Evolutionary conservation across 1,140 invertebrate species (phyloP), one percentile per base, ranked within the genome.

Genomic region (Meloidogyne floridensis): DNA sequence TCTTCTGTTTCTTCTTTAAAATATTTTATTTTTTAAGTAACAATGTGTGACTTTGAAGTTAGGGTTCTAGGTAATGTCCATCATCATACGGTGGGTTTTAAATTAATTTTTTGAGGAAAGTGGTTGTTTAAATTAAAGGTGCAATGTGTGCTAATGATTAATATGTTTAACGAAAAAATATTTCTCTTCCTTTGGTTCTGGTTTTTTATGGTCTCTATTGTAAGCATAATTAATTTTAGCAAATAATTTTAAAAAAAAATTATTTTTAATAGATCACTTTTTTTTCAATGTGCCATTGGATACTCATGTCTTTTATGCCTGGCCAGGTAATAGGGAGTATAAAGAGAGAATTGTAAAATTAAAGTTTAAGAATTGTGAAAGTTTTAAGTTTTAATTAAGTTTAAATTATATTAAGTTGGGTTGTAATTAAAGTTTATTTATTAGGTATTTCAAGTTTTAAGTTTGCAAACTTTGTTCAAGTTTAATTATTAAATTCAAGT

Each of bases 121-220:
- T 20, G 0, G 7, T 18, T 18, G 20, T 13, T 74, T 18, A n/a
- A 47, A 43, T n/a, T 13, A 20, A n/a, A 90, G 59, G 91, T 87
- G 13, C 87, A 88, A 87, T 88, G 92, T 85, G 91, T 92, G 18
- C 91, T 92, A 47, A 92, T 92, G 80, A 92, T 92, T 72, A 92
- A 92, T 83, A 88, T 92, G 84, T 92, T 92, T 87, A 92, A 92
- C 83, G 92, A 92, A 84, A 92, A 92, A 86, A 92, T 92, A 32
- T 92, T 92, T 84, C 91, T 92, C 77, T 91, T 92, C 82, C 84
- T 92, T 54, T 92, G 92, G 92, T 92, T 92, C 86, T 92, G 92
- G 92, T 91, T 92, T 70, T 91, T 92, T 13, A 91, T 92, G 85
- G 91, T 92, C 11, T 90, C 91, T 74, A 84, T 91, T 18, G 87